These are phyloP conservation scores for Gallinago solitaria DNA, from an alignment of 2,797 vertebrate genomes.

Conservation along the genomic window DNA sequence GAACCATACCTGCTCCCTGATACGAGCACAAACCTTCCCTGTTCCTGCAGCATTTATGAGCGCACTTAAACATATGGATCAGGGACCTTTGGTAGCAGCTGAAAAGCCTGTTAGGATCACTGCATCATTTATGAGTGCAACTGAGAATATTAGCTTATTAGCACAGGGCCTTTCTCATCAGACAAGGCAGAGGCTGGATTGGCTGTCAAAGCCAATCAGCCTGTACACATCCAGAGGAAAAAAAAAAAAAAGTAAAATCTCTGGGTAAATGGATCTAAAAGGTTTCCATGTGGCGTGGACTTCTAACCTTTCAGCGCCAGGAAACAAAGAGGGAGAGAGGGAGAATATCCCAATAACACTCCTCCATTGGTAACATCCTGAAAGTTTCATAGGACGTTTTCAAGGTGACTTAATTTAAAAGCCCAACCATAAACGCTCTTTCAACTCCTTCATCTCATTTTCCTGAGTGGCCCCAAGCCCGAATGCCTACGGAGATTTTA, in stretches of 20 bases:
- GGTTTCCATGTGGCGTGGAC: not conserved
- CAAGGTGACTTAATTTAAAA: not conserved
- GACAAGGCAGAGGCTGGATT: not conserved
- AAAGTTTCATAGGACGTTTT: not conserved
- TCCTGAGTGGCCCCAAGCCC: not conserved
- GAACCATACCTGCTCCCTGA: not conserved
- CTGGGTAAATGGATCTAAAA: not conserved
- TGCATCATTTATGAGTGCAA: conserved; percentile 66
- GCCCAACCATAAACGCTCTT: not conserved
- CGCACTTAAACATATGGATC: not conserved
- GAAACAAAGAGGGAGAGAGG: not conserved
- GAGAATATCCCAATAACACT: not conserved
- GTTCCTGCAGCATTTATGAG: conserved; percentile 6
- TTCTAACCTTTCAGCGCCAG: not conserved
- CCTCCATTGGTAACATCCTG: not conserved
- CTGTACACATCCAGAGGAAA: not conserved
- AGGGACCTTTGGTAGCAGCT: not conserved
- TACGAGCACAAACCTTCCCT: not conserved
- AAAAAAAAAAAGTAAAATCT: not conserved
- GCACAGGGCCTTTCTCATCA: not conserved
- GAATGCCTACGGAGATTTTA: not conserved
- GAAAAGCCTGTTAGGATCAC: conserved; percentile 11
- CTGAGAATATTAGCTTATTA: conserved; percentile 64
- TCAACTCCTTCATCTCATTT: not conserved
- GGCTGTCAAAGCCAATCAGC: conserved; percentile 23